Base-by-base conservation (phyloP, 2,888 invertebrate genomes). In the Nomada ruficornis region DNA sequence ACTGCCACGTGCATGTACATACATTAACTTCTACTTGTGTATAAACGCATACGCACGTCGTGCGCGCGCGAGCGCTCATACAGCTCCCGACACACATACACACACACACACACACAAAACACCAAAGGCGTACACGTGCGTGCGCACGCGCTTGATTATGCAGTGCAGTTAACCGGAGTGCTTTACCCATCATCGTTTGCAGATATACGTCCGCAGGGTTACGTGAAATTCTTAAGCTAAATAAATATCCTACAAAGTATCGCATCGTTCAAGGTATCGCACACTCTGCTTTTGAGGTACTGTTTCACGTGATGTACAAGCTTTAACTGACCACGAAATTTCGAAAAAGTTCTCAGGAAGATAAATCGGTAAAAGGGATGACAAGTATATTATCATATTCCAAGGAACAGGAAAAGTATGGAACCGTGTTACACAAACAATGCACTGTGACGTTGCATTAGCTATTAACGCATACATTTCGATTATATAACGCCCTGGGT, bases 401-500 rank as follows among this genome's bases (percentile, higher is more conserved):
- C 62, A 65, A 23, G 29, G 42, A 13, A 44, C 47, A 20, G 26
- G 62, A 69, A 15, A 36, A 63, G 2, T 23, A 5, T 23, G 67
- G 67, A 77, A 55, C 26, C 63, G 50, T 69, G 62, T 85, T 60
- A 57, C 44, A 20, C 62, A 62, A 55, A 67, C 57, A 73, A 77
- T 76, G 55, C 81, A 88, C 86, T 85, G 26, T 60, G 88, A 89
- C 87, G 86, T 89, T 87, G 86, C 81, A 88, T 84, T 82, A 85
- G 76, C 89, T 88, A 90, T 91, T 88, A 90, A 91, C 89, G 86
- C 90, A 88, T 87, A 88, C 83, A 91, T 89, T 83, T 80, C 86
- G 86, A 80, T 91, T 92, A 92, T 90, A 89, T 92, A 92, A 92
- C 89, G 80, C 87, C 83, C 84, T 86, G 75, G 67, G 60, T 59